Evolutionary conservation across 2,888 invertebrate genomes (phyloP).

Genomic region (Leucophora obtusa): DNA sequence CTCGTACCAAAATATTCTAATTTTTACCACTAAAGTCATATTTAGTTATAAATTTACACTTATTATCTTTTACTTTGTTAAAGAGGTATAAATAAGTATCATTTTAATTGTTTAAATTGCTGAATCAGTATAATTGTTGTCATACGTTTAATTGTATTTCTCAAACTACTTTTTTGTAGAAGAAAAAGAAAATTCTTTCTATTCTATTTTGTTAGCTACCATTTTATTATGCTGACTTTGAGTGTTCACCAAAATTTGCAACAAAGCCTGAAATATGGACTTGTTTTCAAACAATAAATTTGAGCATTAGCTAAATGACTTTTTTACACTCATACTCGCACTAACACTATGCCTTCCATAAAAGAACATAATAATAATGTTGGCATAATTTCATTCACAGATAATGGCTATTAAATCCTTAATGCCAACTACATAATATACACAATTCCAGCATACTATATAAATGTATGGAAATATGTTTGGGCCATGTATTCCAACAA

Average conservation of each 20-base stretch:
- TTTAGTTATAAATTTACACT: too few species aligned
- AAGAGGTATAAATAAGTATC: too few species aligned
- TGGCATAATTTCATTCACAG: conserved; percentile 60
- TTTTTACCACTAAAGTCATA: too few species aligned
- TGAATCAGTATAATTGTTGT: background rate
- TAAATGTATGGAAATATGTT: background rate
- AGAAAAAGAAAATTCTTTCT: background rate
- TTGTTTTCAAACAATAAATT: conserved; percentile 70
- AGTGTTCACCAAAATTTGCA: conserved; percentile 57
- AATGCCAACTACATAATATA: conserved; percentile 26
- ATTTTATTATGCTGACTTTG: conserved; percentile 60
- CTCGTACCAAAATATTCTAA: too few species aligned
- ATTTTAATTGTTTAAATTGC: background rate
- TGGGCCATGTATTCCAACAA: background rate
- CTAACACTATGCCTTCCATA: background rate
- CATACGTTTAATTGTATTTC: background rate
- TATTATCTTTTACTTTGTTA: too few species aligned
- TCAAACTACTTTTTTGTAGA: background rate
- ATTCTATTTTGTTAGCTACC: conserved; percentile 10
- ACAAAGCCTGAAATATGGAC: conserved; percentile 68
- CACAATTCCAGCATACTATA: background rate
- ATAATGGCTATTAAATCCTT: conserved; percentile 59
- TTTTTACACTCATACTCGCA: conserved; percentile 38
- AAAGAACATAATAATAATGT: conserved; percentile 38
- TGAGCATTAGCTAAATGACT: conserved; percentile 67